Percentiles rank a stretch among this genome's conserved stretches.
phyloP scores from a whole-genome alignment of 2,888 invertebrate genomes.

The Zele albiditarsus region DNA sequence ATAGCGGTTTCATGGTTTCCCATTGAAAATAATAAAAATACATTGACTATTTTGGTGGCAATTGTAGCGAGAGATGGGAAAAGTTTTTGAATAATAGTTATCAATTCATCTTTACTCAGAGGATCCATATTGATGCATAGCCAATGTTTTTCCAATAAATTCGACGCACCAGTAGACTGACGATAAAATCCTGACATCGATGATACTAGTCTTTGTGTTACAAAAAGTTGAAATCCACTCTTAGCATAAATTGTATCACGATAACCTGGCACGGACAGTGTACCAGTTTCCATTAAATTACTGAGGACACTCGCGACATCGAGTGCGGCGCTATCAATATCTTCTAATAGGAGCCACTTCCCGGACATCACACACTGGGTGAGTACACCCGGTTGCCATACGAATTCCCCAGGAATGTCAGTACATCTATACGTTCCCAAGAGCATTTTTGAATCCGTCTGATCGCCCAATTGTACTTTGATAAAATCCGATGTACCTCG shows the following conservation, averaged over 20 bases:
- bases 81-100: slow-evolving; percentile 80
- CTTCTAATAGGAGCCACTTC: slow-evolving; percentile 95
- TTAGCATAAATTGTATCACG: slow-evolving; percentile 86
- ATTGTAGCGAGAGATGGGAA: slow-evolving; percentile 84
- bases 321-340: slow-evolving; percentile 93
- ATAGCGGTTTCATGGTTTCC: slow-evolving; percentile 78
- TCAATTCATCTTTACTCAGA: slow-evolving; percentile 83
- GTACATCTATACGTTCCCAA: slow-evolving; percentile 96
- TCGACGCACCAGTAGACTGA: slow-evolving; percentile 77
- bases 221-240: slow-evolving; percentile 93
- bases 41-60: slow-evolving; percentile 84
- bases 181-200: slow-evolving; percentile 58
- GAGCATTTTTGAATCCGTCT: slow-evolving; percentile 96
- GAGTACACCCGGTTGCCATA: slow-evolving; percentile 96
- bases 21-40: slow-evolving; percentile 86
- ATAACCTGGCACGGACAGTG: slow-evolving; percentile 90
- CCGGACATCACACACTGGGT: slow-evolving; percentile 90
- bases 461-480: slow-evolving; percentile 96
- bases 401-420: slow-evolving; percentile 96
- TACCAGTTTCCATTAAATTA: slow-evolving; percentile 87
- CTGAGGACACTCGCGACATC: slow-evolving; percentile 93
- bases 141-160: slow-evolving; percentile 87
- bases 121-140: slow-evolving; percentile 88
- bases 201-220: slow-evolving; percentile 80
- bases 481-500: slow-evolving; percentile 76